Conservation (phyloP, 1,140 invertebrate species). For the Euura saliciscinereae region DNA sequence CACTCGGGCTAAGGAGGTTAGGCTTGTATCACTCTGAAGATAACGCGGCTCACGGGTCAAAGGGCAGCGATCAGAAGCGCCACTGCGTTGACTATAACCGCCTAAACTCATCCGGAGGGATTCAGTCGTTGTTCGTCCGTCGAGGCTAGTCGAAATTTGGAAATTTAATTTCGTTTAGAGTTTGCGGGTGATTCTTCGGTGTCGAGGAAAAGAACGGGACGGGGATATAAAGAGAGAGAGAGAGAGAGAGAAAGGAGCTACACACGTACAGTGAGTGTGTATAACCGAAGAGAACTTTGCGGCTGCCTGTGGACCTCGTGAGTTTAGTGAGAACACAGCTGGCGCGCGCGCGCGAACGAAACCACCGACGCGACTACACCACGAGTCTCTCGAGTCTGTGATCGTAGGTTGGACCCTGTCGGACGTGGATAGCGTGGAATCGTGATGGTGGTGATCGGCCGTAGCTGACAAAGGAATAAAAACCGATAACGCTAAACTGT, state of each 20-base stretch:
- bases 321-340: too few relatives aligned
- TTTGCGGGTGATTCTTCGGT: too few relatives aligned
- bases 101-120: too few relatives aligned
- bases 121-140: too few relatives aligned
- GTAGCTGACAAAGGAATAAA: conserved; percentile 7
- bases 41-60: too few relatives aligned
- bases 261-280: neutral
- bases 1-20: too few relatives aligned
- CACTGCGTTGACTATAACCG: too few relatives aligned
- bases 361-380: conserved; percentile 19
- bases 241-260: neutral
- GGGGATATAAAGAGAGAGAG: conserved; percentile 16
- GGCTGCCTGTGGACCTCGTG: neutral
- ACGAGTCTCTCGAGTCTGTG: conserved; percentile 17
- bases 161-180: too few relatives aligned
- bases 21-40: too few relatives aligned
- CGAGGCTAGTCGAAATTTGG: too few relatives aligned
- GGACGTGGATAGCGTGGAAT: neutral
- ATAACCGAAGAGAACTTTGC: neutral
- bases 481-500: too few relatives aligned
- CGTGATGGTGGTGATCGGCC: neutral
- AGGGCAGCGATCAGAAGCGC: too few relatives aligned
- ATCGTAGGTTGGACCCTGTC: neutral
- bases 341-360: conserved; percentile 14
- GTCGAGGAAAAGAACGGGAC: neutral